Evolutionary conservation across 2,888 invertebrate species (phyloP), one percentile per base, ranked within the genome.

Genomic region (Arctia plantaginis): DNA sequence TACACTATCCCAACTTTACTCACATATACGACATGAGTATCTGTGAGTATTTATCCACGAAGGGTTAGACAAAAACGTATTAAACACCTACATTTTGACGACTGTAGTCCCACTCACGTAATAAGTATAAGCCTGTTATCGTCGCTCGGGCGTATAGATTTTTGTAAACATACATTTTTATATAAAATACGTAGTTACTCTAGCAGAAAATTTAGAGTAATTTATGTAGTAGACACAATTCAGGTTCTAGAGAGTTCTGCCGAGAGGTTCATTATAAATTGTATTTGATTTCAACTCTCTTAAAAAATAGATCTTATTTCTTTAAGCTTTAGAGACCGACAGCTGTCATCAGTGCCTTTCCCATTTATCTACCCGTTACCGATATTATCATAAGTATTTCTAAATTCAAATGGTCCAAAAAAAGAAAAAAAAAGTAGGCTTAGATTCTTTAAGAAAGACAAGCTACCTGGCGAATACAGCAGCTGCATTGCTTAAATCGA

Each of bases 401-500:
- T 30, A 81, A 85, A 78, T 82, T 78, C 69, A 78, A 81, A 71
- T 62, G 44, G 62, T 30, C 30, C 73, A 74, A 85, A 88, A 88
- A 89, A 89, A 80, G 76, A 87, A 92, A 89, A 90, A 88, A 88
- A 88, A 88, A 89, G 90, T 88, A 89, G 90, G 82, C 89, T 89
- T 87, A 89, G 90, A 88, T 89, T 91, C 90, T 88, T 85, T 84
- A 78, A 87, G 82, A 87, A 87, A 86, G 84, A 84, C 84, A 87
- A 76, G 87, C 93, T 95, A 95, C 94, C 95, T 95, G 92, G 87
- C 77, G 87, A 86, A 88, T 82, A 81, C 85, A 88, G 90, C 95
- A 94, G 95, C 95, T 95, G 95, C 89, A 81, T 84, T 82, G 88
- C 81, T 93, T 92, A 93, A 93, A 92, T 90, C 93, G 93, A 93